Evolutionary conservation across 2,888 invertebrate species (phyloP), one percentile per base, ranked within the genome.

Genomic region (Orthonevra nobilis): DNA sequence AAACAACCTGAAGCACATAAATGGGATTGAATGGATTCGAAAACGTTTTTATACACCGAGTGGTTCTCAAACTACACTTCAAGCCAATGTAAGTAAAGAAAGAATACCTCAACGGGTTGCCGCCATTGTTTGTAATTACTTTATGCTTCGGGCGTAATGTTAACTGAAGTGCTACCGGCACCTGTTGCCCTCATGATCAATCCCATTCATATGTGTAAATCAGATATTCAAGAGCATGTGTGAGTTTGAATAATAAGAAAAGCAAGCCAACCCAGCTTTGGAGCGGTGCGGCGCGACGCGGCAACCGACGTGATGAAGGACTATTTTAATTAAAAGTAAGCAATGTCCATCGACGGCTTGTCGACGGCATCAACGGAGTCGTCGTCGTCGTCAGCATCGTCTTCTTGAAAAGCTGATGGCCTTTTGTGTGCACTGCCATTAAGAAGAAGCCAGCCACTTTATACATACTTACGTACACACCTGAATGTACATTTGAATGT

Each of bases 391-490:
- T 32, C 40, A 12, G 54, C 9, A 32, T 70, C 61, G 12, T 50
- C 14, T 63, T 64, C 40, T 28, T 38, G 36, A 68, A 54, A 48
- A 46, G 56, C 58, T 63, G 58, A 73, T 74, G 68, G 81, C 66
- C 58, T 74, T 74, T 52, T 84, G 84, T 86, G 83, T 86, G 84
- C 86, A 83, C 83, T 86, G 86, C 86, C 87, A 86, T 87, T 87
- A 87, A 87, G 86, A 83, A 73, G 66, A 61, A 79, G 79, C 66
- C 73, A 79, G 79, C 66, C 73, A 66, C 73, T 79, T 79, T 61
- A n/a, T n/a, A n/a, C n/a, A n/a, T n/a, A n/a, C n/a, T n/a, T n/a
- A n/a, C n/a, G n/a, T n/a, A n/a, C n/a, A n/a, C n/a, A n/a, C n/a
- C n/a, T n/a, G n/a, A n/a, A n/a, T n/a, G n/a, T n/a, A n/a, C n/a